These are phyloP conservation scores for Mycalesis mineus DNA, from an alignment of 2,888 invertebrate genomes.

Conservation along the genomic window DNA sequence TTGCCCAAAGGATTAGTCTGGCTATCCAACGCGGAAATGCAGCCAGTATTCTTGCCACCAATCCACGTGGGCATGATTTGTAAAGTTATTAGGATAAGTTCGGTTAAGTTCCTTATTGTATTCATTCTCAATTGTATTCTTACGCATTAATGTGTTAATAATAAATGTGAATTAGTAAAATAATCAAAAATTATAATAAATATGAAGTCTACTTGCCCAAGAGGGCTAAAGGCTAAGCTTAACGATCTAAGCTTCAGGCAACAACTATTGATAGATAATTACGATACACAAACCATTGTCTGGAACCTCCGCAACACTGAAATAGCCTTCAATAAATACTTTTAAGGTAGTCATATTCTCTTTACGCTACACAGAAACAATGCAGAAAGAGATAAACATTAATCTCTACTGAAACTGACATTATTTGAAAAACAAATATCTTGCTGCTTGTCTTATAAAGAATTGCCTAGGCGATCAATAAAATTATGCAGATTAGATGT, in stretches of 20 bases:
- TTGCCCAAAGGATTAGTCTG: too few species aligned
- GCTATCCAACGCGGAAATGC: too few species aligned
- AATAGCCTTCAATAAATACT: conserved; percentile 16
- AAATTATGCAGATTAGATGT: background rate
- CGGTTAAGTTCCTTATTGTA: too few species aligned
- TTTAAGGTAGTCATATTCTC: conserved; percentile 17
- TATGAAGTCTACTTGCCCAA: conserved; percentile 37
- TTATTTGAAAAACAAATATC: background rate
- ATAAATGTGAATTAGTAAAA: too few species aligned
- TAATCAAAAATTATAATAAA: background rate
- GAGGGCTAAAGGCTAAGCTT: background rate
- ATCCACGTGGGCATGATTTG: too few species aligned
- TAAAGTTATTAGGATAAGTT: too few species aligned
- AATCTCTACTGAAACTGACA: conserved; percentile 9
- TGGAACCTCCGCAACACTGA: conserved; percentile 13
- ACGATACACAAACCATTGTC: conserved; percentile 33
- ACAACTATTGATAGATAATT: conserved; percentile 34
- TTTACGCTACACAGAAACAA: conserved; percentile 5
- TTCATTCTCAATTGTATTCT: too few species aligned
- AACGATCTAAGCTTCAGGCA: conserved; percentile 7
- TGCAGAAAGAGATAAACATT: conserved; percentile 12
- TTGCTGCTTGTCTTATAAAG: background rate
- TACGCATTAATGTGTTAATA: too few species aligned
- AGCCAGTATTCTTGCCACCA: too few species aligned
- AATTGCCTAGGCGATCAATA: background rate